Conservation (phyloP, 1,140 invertebrate genomes). For the Trypoxylus dichotomus region DNA sequence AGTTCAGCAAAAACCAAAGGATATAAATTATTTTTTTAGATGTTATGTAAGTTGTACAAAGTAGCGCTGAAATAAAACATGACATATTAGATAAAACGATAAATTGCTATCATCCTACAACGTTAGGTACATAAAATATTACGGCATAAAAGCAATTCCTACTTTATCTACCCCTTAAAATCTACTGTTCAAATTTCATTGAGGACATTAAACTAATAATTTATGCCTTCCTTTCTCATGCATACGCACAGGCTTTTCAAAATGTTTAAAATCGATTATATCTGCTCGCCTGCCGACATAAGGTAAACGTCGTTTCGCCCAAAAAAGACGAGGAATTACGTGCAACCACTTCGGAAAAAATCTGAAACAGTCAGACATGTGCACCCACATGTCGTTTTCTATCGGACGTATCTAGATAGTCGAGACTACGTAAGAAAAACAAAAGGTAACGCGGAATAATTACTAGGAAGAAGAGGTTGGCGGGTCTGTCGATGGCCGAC, state of each 20-base stretch:
- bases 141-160: neutral
- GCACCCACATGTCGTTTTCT: slow-evolving; percentile 15
- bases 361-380: slow-evolving; percentile 5
- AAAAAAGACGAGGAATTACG: neutral
- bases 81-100: too few species aligned
- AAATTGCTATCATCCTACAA: too few species aligned
- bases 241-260: neutral
- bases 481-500: neutral
- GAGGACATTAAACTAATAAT: neutral
- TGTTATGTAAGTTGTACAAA: too few species aligned
- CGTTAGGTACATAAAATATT: too few species aligned
- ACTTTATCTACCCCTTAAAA: neutral
- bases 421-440: neutral
- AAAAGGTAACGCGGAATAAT: slow-evolving; percentile 12
- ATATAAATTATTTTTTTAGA: too few species aligned
- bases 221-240: neutral
- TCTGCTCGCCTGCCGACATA: neutral
- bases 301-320: neutral
- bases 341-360: slow-evolving; percentile 13
- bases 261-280: neutral
- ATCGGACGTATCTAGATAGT: neutral
- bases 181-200: neutral
- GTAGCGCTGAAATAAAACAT: too few species aligned
- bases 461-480: slow-evolving; percentile 5
- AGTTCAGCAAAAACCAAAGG: too few species aligned